Evolutionary conservation across 1,140 invertebrate species (phyloP).

Genomic region (Nephila pilipes): DNA sequence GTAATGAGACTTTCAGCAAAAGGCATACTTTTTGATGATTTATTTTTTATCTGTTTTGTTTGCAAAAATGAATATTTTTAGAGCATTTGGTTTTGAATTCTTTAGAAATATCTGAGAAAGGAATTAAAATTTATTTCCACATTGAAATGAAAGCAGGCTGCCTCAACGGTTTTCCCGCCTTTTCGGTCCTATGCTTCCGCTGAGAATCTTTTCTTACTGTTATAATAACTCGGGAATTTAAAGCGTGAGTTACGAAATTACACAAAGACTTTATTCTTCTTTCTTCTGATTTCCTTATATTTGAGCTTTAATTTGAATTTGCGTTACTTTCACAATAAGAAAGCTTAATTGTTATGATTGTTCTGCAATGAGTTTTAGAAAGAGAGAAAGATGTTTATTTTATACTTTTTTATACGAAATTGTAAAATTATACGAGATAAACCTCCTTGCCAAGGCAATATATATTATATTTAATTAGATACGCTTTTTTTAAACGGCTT

Average conservation of each 20-base stretch:
- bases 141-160: background rate
- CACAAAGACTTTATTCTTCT: background rate
- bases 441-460: too few relatives aligned
- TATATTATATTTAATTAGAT: too few relatives aligned
- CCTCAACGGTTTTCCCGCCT: background rate
- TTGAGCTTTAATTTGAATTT: background rate
- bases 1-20: conserved; percentile 57
- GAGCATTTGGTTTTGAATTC: conserved; percentile 41
- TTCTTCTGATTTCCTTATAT: background rate
- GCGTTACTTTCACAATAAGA: background rate
- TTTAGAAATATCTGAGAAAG: conserved; percentile 33
- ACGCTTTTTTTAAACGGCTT: too few relatives aligned
- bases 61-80: conserved; percentile 25
- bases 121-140: conserved; percentile 56
- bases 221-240: background rate
- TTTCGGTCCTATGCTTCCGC: background rate
- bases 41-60: conserved; percentile 17
- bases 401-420: too few relatives aligned
- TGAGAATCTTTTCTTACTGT: background rate
- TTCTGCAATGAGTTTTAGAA: too few relatives aligned
- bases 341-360: background rate
- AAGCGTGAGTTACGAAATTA: background rate
- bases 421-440: too few relatives aligned
- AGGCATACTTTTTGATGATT: conserved; percentile 1
- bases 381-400: too few relatives aligned